phyloP scores from a whole-genome alignment of 2,113 vertebrate species.

The Crypturellus undulatus region DNA sequence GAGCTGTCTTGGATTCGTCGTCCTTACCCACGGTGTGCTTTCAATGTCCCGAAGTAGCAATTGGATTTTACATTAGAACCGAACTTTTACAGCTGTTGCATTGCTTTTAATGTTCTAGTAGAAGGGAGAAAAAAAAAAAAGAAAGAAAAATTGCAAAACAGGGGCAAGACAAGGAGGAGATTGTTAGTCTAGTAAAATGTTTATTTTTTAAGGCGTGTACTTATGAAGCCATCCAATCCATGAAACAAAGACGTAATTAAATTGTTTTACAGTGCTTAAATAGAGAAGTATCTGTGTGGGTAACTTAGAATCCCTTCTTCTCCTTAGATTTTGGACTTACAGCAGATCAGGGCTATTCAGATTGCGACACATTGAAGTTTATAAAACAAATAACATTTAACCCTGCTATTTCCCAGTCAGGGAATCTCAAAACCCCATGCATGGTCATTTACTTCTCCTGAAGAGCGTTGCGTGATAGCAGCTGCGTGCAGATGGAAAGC shows the following conservation, averaged over 20 bases:
- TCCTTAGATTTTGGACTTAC: background rate
- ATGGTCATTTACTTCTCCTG: background rate
- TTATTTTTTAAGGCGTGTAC: background rate
- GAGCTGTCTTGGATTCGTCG: background rate
- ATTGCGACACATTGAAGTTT: background rate
- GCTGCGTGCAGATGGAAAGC: background rate
- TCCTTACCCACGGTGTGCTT: background rate
- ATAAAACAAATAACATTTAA: background rate
- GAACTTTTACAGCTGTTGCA: background rate
- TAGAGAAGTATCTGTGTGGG: background rate
- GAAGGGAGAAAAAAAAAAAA: background rate
- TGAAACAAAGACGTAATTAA: background rate
- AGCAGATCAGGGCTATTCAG: background rate
- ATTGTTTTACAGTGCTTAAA: background rate
- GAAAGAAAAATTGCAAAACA: background rate
- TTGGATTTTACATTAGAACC: background rate
- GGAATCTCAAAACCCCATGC: background rate
- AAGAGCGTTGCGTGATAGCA: background rate
- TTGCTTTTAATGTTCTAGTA: background rate
- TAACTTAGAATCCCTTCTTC: background rate
- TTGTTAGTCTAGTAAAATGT: background rate
- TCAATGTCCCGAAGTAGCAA: background rate
- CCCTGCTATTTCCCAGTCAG: background rate
- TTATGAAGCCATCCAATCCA: background rate
- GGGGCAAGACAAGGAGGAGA: background rate